Base-by-base conservation (phyloP, 2,113 vertebrate species). In the Trinectes maculatus region DNA sequence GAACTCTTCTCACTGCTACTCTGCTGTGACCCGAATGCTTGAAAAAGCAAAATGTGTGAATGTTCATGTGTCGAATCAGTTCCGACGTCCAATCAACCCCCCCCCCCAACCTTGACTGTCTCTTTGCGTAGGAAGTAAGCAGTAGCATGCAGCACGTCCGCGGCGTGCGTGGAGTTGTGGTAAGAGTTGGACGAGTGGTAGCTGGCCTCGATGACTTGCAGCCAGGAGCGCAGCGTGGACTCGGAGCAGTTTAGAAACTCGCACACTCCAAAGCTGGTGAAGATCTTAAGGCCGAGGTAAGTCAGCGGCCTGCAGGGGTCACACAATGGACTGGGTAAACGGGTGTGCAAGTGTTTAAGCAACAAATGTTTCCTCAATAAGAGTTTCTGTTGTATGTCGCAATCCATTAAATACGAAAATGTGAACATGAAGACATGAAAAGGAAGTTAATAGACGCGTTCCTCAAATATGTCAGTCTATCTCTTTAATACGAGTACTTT, bases 151-250 rank as follows among this genome's bases (percentile, higher is more conserved):
- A 99, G 90, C 22, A 99, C 97, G 0, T 98, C 97, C 0, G 97
- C 96, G 0, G 97, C 97, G 0, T 99, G 97, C 0, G 96, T 98
- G 71, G 97, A 99, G 87, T 99, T 99, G 79, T 98, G 97, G 91
- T 99, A 98, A 18, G 96, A 93, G 42, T 98, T 98, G 83, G 95
- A 95, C 2, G 96, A 89, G 67, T 98, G 97, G 84, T 99, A 98
- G 83, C 96, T 99, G 70, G 92, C 93, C 91, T 99, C 97, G 0
- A 98, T 98, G 76, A 98, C 79, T 87, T 98, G 96, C 63, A 99
- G 91, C 97, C 97, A 99, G 1, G 94, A 95, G 79, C 95, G 92
- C 46, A 99, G 87, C 0, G 93, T 94, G 12, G 92, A 87, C 90
- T 99, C 96, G 0, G 96, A 91, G 84, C 96, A 98, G 87, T 90